Evolutionary conservation across 2,797 vertebrate genomes (phyloP).

Genomic region (Sandelia bainsii): DNA sequence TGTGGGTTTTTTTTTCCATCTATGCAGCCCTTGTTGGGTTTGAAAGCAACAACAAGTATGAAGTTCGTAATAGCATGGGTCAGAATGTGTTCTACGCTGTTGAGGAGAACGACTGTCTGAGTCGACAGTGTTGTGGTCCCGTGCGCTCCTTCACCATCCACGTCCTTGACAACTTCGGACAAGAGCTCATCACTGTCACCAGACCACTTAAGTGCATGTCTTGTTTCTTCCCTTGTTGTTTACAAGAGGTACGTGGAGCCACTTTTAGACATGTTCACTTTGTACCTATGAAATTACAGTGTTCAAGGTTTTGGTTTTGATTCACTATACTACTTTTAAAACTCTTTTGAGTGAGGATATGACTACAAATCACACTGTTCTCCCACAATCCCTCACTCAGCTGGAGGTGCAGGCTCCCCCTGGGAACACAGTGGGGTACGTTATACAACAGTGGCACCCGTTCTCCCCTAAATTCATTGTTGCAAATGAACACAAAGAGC

Average conservation of each 20-base stretch:
- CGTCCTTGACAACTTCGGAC: conserved; percentile 88
- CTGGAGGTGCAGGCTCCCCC: conserved; percentile 93
- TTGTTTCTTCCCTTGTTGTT: conserved; percentile 91
- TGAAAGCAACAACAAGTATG: conserved; percentile 93
- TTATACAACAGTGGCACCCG: conserved; percentile 91
- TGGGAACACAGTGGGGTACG: conserved; percentile 89
- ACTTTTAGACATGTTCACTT: background rate
- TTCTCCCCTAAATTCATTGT: conserved; percentile 91
- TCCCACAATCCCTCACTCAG: conserved; percentile 73
- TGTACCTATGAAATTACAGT: background rate
- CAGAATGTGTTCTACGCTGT: conserved; percentile 92
- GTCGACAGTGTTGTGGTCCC: conserved; percentile 88
- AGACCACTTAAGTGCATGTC: conserved; percentile 88
- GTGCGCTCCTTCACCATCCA: conserved; percentile 88
- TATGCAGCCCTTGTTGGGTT: conserved; percentile 88
- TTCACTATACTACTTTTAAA: background rate
- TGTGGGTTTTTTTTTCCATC: background rate
- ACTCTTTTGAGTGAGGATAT: background rate
- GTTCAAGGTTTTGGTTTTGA: background rate
- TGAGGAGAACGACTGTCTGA: conserved; percentile 92
- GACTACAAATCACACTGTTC: conserved; percentile 34
- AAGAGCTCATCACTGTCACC: conserved; percentile 87
- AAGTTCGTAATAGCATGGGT: conserved; percentile 90
- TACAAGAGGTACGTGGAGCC: conserved; percentile 88
- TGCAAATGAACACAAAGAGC: conserved; percentile 85